Conservation (phyloP, 2,113 vertebrate species). For the Hydropotes inermis region DNA sequence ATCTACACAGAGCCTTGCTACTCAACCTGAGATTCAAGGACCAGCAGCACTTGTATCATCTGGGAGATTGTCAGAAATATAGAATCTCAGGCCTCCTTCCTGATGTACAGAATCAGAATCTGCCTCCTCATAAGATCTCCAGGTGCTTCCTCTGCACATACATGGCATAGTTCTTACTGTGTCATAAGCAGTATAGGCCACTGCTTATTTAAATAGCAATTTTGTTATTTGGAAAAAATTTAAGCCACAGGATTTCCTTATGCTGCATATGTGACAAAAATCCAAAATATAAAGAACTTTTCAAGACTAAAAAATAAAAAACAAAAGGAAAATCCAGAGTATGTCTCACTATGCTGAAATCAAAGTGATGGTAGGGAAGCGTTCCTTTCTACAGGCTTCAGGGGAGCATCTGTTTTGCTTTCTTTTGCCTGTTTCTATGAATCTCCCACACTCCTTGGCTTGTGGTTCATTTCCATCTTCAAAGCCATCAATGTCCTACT, state of each 20-base stretch:
- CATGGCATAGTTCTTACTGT: neutral
- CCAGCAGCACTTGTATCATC: neutral
- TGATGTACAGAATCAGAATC: neutral
- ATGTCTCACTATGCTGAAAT: neutral
- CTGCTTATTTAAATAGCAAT: neutral
- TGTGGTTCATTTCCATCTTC: neutral
- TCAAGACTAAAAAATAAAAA: neutral
- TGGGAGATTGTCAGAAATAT: neutral
- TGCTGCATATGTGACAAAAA: slow-evolving; percentile 1
- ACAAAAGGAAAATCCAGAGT: neutral
- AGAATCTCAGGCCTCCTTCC: neutral
- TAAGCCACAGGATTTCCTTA: slow-evolving; percentile 28
- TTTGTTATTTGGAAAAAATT: neutral
- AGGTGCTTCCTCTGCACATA: neutral
- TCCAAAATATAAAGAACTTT: neutral
- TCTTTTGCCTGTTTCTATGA: neutral
- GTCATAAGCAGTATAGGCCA: neutral
- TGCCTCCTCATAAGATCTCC: neutral
- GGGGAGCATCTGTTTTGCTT: neutral
- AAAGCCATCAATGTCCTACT: neutral
- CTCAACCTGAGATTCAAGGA: neutral
- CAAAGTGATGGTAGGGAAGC: neutral
- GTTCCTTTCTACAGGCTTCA: neutral
- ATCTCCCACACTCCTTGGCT: neutral
- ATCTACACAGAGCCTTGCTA: neutral